Evolutionary conservation across 2,113 vertebrate species (phyloP).

Genomic region (Lepus europaeus): DNA sequence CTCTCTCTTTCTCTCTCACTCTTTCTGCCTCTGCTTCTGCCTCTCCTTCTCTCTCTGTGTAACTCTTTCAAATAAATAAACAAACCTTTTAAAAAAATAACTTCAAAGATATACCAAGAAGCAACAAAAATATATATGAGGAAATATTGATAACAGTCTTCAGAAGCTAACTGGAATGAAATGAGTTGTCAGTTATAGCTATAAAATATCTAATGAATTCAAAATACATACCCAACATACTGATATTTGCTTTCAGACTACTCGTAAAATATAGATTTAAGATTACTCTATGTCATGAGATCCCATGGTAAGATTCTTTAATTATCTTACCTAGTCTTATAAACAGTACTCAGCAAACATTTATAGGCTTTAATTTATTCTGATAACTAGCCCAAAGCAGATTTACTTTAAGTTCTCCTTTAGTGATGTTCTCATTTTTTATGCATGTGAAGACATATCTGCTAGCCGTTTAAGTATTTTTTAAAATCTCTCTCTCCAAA

Average conservation of each 20-base stretch:
- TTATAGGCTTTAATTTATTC: not conserved
- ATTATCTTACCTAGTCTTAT: not conserved
- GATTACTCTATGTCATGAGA: not conserved
- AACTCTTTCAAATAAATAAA: too few relatives aligned
- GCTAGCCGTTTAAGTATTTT: not conserved
- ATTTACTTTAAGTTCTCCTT: conserved; percentile 43
- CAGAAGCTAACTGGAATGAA: conserved; percentile 20
- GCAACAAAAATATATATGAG: not conserved
- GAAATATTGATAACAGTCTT: not conserved
- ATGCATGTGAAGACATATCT: conserved; percentile 28
- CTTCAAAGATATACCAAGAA: not conserved
- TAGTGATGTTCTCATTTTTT: not conserved
- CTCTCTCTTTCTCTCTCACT: too few relatives aligned
- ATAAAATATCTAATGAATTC: conserved; percentile 4
- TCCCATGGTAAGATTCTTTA: not conserved
- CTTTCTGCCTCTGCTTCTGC: too few relatives aligned
- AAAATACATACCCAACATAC: conserved; percentile 14
- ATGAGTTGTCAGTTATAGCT: not conserved
- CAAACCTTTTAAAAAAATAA: not conserved
- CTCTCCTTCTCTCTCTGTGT: too few relatives aligned
- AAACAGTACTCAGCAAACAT: not conserved
- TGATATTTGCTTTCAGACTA: not conserved
- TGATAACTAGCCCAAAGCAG: not conserved
- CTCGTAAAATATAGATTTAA: not conserved
- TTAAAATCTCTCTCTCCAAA: not conserved